phyloP scores from a whole-genome alignment of 2,113 vertebrate species.

The Psophia crepitans region DNA sequence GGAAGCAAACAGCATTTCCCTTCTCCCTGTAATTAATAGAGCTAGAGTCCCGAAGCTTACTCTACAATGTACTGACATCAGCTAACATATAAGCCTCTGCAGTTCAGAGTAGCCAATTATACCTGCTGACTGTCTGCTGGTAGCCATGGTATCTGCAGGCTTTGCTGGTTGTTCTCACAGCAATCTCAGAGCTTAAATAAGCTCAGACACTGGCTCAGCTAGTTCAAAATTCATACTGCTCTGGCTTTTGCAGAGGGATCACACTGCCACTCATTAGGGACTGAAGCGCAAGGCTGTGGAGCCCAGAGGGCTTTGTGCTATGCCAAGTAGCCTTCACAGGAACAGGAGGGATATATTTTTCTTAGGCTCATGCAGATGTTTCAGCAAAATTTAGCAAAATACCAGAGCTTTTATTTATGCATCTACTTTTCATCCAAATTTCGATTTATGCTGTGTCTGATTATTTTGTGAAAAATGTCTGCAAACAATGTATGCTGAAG shows the following conservation, averaged over 20 bases:
- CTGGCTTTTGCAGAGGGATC: not conserved
- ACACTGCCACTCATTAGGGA: conserved; percentile 24
- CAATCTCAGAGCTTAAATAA: conserved; percentile 50
- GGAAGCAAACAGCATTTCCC: not conserved
- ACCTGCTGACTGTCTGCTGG: conserved; percentile 3
- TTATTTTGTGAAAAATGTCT: not conserved
- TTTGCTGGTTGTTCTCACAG: conserved; percentile 28
- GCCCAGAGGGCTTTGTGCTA: conserved; percentile 1
- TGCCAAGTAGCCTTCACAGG: not conserved
- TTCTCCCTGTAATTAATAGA: not conserved
- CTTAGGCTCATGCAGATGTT: not conserved
- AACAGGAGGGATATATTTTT: not conserved
- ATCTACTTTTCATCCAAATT: not conserved
- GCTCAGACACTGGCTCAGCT: not conserved
- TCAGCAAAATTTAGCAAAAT: not conserved
- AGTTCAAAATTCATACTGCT: conserved; percentile 18
- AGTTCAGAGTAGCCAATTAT: conserved; percentile 27
- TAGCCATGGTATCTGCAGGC: conserved; percentile 24
- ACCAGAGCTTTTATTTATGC: not conserved
- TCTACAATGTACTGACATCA: not conserved
- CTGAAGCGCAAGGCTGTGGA: not conserved
- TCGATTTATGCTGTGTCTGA: not conserved
- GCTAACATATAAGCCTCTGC: not conserved
- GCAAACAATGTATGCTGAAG: not conserved
- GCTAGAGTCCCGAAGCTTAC: not conserved